Base-by-base conservation (phyloP, 2,113 vertebrate genomes). In the Gnathonemus echidnorhynchus region DNA sequence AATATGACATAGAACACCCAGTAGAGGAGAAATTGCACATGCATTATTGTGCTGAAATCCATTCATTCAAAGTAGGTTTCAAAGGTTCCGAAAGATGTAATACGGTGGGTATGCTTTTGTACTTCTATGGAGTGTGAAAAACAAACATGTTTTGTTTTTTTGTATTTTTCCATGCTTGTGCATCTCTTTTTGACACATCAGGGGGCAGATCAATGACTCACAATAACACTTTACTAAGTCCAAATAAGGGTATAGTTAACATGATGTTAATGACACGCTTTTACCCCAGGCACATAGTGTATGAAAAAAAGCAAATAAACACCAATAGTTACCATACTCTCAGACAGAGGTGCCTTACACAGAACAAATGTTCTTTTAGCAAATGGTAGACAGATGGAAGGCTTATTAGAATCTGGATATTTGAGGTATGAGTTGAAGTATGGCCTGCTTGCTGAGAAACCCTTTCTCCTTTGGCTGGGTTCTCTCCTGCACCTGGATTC, bases 371-470 rank as follows among this genome's bases (percentile, higher is more conserved):
- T 86, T 86, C 83, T 49, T 48, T 86, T 49, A 86, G 83, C 17
- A 86, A 24, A 86, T 86, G 45, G 83, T 49, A 86, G 83, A 86
- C 83, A 86, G 83, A 86, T 86, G 83, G 9, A 86, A 39, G 48
- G 83, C 83, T 48, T 49, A 48, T 86, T 86, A 86, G 45, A 24
- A 45, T 49, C 42, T 49, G 83, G 83, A 45, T 49, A 49, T 45
- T 27, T 48, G 83, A 86, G 83, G 17, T 48, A 45, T 49, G 45
- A 86, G 13, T 27, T 86, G 42, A 49, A 24, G 11, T 13, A n/a
- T 46, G 7, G 46, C 42, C 1, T n/a, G 39, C 83, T 85, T 39
- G 80, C 42, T 3, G 35, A 42, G 17, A 84, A 46, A 84, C 7
- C 31, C 5, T 84, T 46, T 48, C 46, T 49, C 21, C 45, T 49